These are phyloP conservation scores for Oryzias javanicus DNA, from an alignment of 2,113 vertebrate genomes.

Conservation along the genomic window DNA sequence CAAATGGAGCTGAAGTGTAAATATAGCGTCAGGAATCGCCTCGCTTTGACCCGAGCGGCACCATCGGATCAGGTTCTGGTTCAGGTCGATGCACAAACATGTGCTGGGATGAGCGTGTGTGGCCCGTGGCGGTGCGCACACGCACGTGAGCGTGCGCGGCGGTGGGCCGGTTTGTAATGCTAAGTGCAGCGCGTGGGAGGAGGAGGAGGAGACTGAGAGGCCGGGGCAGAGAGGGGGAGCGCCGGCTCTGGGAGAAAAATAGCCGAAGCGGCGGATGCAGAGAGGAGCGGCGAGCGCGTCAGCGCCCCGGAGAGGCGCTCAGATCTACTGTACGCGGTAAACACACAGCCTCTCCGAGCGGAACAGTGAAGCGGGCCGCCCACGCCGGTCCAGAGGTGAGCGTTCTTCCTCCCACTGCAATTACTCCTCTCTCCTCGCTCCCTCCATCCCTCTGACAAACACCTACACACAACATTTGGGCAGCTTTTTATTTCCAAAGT, in stretches of 20 bases:
- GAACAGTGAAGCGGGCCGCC: conserved; percentile 36
- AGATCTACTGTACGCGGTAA: conserved; percentile 43
- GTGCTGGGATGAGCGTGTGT: no score
- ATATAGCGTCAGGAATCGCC: no score
- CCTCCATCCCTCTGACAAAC: conserved; percentile 56
- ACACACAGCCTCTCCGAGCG: conserved; percentile 20
- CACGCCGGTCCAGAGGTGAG: conserved; percentile 66
- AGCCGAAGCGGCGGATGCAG: conserved; percentile 46
- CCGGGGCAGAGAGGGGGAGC: conserved; percentile 46
- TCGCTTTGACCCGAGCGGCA: no score
- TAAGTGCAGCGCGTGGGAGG: conserved; percentile 69
- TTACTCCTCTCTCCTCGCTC: conserved; percentile 58
- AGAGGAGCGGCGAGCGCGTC: conserved; percentile 52
- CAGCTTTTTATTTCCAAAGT: conserved; percentile 21
- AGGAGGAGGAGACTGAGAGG: conserved; percentile 67
- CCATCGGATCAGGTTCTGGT: no score
- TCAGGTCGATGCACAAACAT: no score
- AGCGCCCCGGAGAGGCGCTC: conserved; percentile 49
- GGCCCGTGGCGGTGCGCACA: background rate
- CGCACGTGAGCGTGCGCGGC: conserved; percentile 40
- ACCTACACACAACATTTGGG: conserved; percentile 45
- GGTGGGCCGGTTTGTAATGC: conserved; percentile 69
- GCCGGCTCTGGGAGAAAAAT: conserved; percentile 43
- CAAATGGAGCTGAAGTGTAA: no score
- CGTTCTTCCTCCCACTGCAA: conserved; percentile 66